These are phyloP conservation scores for Drosophila picticornis DNA, from an alignment of 2,888 invertebrate species.

Conservation along the genomic window DNA sequence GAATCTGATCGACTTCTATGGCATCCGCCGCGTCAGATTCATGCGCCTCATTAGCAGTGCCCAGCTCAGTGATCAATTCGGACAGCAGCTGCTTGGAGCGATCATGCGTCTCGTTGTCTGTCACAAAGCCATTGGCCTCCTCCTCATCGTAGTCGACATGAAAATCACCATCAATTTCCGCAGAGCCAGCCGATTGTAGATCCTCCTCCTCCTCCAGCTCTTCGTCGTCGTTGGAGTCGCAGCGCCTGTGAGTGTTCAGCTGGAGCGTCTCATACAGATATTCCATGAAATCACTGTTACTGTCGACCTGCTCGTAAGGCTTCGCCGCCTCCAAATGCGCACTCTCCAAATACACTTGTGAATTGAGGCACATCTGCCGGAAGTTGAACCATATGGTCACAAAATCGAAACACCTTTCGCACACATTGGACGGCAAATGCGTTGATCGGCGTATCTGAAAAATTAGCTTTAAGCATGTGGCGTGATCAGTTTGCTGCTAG, in stretches of 20 bases:
- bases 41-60: conserved; percentile 22
- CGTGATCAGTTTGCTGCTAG: too few species aligned
- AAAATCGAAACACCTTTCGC: conserved; percentile 77
- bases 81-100: conserved; percentile 10
- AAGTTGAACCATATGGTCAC: conserved; percentile 81
- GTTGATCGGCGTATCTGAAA: conserved; percentile 44
- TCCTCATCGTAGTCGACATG: conserved; percentile 47
- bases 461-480: too few species aligned
- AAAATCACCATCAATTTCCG: conserved; percentile 28
- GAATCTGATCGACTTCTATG: conserved; percentile 30
- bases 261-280: conserved; percentile 59
- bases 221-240: conserved; percentile 14
- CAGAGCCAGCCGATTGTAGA: background rate
- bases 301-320: conserved; percentile 36
- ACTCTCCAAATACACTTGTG: conserved; percentile 79
- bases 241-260: conserved; percentile 6
- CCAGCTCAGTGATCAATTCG: conserved; percentile 20
- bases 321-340: conserved; percentile 29
- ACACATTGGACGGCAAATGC: conserved; percentile 73
- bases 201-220: conserved; percentile 10
- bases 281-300: conserved; percentile 56
- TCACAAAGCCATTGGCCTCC: conserved; percentile 27
- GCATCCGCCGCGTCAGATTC: conserved; percentile 21
- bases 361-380: conserved; percentile 81
- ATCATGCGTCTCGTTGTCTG: conserved; percentile 6